These are phyloP conservation scores for Sciurus niger DNA, from an alignment of 2,113 vertebrate genomes.

Conservation along the genomic window DNA sequence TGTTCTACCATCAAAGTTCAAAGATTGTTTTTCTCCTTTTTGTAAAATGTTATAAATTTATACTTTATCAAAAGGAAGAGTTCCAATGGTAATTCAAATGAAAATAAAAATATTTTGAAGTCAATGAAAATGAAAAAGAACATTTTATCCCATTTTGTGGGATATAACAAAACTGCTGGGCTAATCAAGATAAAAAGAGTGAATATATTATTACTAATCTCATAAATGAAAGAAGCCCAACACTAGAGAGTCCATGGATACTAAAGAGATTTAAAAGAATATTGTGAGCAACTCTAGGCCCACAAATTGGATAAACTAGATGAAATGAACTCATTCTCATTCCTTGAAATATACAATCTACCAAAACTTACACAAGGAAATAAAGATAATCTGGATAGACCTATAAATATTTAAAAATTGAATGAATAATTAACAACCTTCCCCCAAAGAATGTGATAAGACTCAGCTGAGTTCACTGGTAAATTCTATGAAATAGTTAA, in stretches of 20 bases:
- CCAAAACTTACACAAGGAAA: not conserved
- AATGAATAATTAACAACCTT: constrained; percentile 18
- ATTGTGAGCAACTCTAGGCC: not conserved
- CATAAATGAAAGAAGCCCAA: not conserved
- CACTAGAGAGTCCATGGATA: not conserved
- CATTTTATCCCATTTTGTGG: not conserved
- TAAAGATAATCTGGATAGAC: not conserved
- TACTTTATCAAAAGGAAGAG: not conserved
- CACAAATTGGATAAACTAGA: not conserved
- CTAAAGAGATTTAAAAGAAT: not conserved
- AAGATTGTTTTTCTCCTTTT: not conserved
- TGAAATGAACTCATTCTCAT: not conserved
- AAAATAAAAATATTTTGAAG: constrained; percentile 53
- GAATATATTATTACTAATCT: not conserved
- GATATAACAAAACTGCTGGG: not conserved
- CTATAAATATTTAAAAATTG: not conserved
- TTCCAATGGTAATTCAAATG: not conserved
- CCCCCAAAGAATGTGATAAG: not conserved
- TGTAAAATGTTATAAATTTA: not conserved
- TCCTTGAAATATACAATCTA: constrained; percentile 33
- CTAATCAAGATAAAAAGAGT: not conserved
- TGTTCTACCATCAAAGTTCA: not conserved
- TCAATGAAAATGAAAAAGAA: constrained; percentile 17
- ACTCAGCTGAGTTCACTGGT: not conserved
- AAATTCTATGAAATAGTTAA: constrained; percentile 41